Evolutionary conservation across 2,888 invertebrate genomes (phyloP), one percentile per base, ranked within the genome.

Genomic region (Argynnis bischoffii): DNA sequence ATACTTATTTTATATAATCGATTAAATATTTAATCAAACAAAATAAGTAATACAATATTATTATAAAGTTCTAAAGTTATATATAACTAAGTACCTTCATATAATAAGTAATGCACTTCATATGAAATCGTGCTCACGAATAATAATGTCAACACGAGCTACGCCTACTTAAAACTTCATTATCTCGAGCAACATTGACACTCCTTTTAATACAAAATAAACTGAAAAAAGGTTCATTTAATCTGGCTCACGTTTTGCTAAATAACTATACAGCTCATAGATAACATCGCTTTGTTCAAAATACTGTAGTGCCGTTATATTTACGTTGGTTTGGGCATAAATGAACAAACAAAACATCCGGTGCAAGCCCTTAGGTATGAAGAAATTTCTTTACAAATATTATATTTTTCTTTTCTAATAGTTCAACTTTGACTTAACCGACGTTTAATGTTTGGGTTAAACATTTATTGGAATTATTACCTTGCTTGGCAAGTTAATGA

Each of bases 171-270:
- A 16, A 60, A 64, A 64, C 53, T 64, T 70, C 50, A 68, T 70
- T 63, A 69, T 69, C 64, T 61, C 31, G 41, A 59, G 31, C 60
- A 65, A 79, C 73, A 76, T 69, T 73, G 79, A 78, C 88, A 86
- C 86, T 79, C 85, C 84, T 80, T 72, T 63, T 63, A 75, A 77
- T 74, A 77, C 78, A 21, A 74, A 78, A 77, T 74, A 76, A 76
- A 77, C 69, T 70, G 71, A 79, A 79, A 86, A 80, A 72, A 70
- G 26, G 47, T 59, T 76, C 75, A 72, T 76, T 75, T 77, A 81
- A 87, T 86, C 84, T 85, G 71, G 73, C 81, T 82, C 89, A 89
- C 88, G 89, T 87, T 87, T 83, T 74, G 80, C 83, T 79, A 83
- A 83, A 80, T 79, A 81, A 85, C 82, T 86, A 85, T 86, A 86